A percentile compares a stretch with the other conserved stretches of the same genome.
Conservation (phyloP, 2,113 vertebrate genomes). For the Bubo bubo region DNA sequence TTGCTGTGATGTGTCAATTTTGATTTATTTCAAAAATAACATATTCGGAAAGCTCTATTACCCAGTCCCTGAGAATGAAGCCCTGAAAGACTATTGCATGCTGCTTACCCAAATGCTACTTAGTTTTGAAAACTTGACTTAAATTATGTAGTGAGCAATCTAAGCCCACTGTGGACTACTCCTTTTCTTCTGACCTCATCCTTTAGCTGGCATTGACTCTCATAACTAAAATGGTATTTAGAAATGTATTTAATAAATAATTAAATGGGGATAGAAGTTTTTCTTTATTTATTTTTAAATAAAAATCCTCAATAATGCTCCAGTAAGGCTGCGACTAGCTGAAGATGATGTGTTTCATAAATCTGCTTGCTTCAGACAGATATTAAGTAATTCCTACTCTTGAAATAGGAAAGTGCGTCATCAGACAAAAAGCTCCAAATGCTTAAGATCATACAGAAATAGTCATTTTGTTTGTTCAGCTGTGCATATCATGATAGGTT, state of each 20-base stretch:
- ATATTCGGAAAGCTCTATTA: not conserved
- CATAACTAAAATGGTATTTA: not conserved
- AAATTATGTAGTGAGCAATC: not conserved
- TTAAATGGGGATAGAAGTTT: not conserved
- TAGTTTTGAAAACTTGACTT: not conserved
- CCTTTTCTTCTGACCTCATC: not conserved
- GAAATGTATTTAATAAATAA: not conserved
- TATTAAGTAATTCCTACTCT: slow-evolving; percentile 17
- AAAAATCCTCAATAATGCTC: not conserved
- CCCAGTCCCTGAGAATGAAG: not conserved
- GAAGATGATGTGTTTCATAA: not conserved
- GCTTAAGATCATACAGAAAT: slow-evolving; percentile 29
- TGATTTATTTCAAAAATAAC: not conserved
- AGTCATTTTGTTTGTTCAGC: slow-evolving; percentile 66
- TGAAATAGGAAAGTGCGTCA: slow-evolving; percentile 54
- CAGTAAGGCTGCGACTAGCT: not conserved
- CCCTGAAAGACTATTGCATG: not conserved
- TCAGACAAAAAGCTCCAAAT: slow-evolving; percentile 21
- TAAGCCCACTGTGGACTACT: not conserved
- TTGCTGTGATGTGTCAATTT: not conserved
- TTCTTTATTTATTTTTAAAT: not conserved
- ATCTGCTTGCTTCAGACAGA: slow-evolving; percentile 13
- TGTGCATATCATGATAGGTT: slow-evolving; percentile 13
- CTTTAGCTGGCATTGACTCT: not conserved
- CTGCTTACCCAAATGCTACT: not conserved